phyloP scores from a whole-genome alignment of 2,113 vertebrate species.

The Fregata magnificens region DNA sequence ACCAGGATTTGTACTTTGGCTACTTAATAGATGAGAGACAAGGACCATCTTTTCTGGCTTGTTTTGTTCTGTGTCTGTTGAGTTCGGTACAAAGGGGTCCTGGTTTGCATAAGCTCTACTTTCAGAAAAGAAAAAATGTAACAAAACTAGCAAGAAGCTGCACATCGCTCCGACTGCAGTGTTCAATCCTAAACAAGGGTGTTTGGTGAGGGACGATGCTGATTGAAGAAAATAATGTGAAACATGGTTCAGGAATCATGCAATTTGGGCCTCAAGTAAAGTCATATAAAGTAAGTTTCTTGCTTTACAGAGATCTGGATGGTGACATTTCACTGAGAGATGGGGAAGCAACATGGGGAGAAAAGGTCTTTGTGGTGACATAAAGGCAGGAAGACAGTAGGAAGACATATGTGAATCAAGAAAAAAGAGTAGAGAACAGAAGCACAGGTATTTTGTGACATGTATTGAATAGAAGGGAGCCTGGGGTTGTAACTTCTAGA shows the following conservation, averaged over 20 bases:
- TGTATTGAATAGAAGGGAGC: not conserved
- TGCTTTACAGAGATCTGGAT: not conserved
- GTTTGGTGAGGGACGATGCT: not conserved
- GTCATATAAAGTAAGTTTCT: not conserved
- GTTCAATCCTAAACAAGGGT: not conserved
- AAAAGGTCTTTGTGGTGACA: not conserved
- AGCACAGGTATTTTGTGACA: not conserved
- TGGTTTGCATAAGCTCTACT: not conserved
- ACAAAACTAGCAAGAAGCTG: not conserved
- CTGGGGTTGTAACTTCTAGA: not conserved
- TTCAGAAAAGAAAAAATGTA: not conserved
- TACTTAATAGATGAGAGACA: not conserved
- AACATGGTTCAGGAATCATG: not conserved
- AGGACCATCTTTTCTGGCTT: not conserved
- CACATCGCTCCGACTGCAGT: accelerated
- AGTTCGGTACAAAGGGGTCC: not conserved
- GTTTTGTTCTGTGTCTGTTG: not conserved
- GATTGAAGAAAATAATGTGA: not conserved
- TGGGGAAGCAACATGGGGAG: not conserved
- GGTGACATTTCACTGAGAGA: not conserved
- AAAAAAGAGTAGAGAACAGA: not conserved
- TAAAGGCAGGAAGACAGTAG: not conserved
- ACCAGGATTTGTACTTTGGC: not conserved
- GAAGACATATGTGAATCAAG: not conserved
- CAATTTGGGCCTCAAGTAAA: not conserved